phyloP scores from a whole-genome alignment of 2,888 invertebrate genomes.

The Watsonalla cultraria region DNA sequence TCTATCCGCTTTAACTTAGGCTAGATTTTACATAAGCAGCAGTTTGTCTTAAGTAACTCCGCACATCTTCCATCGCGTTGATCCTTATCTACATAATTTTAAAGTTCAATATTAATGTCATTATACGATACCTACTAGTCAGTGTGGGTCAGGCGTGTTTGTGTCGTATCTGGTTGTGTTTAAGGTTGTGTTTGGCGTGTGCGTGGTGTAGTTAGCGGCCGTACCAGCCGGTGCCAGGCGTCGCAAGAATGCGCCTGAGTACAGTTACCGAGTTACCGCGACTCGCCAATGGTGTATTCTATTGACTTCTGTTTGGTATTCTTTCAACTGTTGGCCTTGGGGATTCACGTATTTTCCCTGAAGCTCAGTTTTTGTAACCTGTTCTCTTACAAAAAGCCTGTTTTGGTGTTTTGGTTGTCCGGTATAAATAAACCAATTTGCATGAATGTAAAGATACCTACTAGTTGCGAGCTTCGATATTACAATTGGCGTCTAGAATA shows the following conservation, averaged over 20 bases:
- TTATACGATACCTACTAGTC: not conserved
- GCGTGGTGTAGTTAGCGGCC: conserved; percentile 16
- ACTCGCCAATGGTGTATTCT: conserved; percentile 19
- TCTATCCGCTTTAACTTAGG: not conserved
- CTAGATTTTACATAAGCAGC: not conserved
- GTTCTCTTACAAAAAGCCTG: not conserved
- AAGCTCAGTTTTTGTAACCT: not conserved
- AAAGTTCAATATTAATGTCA: conserved; percentile 42
- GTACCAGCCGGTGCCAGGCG: conserved; percentile 67
- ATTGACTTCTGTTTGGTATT: not conserved
- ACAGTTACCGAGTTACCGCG: conserved; percentile 46
- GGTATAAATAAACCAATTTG: not conserved
- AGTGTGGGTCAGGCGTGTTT: conserved; percentile 23
- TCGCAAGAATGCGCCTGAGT: conserved; percentile 53
- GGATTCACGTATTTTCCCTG: not conserved
- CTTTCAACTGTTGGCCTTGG: not conserved
- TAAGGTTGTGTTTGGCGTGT: conserved; percentile 16
- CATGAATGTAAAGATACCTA: not conserved
- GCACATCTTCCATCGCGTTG: conserved; percentile 9
- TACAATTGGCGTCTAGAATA: too few relatives aligned
- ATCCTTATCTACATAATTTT: conserved; percentile 27
- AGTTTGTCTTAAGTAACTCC: not conserved
- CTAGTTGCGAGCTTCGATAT: not conserved
- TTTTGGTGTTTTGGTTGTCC: not conserved
- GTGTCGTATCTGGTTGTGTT: conserved; percentile 19